These are phyloP conservation scores for Oegoconia quadripuncta DNA, from an alignment of 2,888 invertebrate genomes.

Conservation along the genomic window DNA sequence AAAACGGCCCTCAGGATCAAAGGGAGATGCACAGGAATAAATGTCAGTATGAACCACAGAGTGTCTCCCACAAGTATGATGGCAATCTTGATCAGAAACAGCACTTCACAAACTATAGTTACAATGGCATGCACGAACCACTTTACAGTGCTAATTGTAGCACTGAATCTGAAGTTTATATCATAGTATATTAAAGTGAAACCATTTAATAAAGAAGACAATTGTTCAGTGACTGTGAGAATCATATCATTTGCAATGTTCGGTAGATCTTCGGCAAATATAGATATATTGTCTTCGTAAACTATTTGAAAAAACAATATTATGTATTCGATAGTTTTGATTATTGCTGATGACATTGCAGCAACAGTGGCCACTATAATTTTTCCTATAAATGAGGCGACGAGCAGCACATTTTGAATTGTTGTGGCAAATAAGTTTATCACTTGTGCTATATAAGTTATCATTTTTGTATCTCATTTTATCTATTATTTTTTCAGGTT, in stretches of 20 bases:
- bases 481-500: no score
- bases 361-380: constrained; percentile 48
- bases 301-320: constrained; percentile 57
- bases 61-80: constrained; percentile 57
- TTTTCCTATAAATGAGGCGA: constrained; percentile 56
- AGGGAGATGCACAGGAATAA: constrained; percentile 63
- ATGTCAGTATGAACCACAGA: constrained; percentile 61
- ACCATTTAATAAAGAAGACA: constrained; percentile 32
- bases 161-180: constrained; percentile 30
- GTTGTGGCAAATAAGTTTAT: constrained; percentile 48
- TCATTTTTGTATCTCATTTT: constrained; percentile 50
- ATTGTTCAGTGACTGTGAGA: constrained; percentile 27
- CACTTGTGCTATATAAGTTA: constrained; percentile 53
- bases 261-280: constrained; percentile 64
- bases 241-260: constrained; percentile 33
- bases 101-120: constrained; percentile 43
- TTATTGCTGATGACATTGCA: constrained; percentile 35
- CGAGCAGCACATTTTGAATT: constrained; percentile 43
- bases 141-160: constrained; percentile 28
- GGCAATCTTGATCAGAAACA: constrained; percentile 43
- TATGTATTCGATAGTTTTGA: constrained; percentile 24
- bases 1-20: constrained; percentile 40
- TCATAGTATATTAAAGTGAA: constrained; percentile 29
- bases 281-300: constrained; percentile 62
- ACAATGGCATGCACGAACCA: constrained; percentile 35